Percentiles rank a stretch among this genome's conserved stretches.
phyloP scores from a whole-genome alignment of 2,113 vertebrate species.

The Cettia cetti region DNA sequence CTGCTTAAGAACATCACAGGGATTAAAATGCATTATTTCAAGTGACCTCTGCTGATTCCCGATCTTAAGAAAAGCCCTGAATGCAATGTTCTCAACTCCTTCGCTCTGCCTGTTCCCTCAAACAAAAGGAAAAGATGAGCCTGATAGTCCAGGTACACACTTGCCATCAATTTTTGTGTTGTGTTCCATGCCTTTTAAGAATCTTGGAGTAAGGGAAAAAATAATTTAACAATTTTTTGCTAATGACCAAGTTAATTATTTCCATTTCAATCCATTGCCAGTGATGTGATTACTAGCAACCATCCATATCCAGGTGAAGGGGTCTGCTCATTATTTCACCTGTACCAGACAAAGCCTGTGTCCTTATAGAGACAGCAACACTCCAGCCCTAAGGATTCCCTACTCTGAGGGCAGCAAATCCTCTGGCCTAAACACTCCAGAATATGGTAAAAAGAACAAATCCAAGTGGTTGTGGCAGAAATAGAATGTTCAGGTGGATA shows the following conservation, averaged over 20 bases:
- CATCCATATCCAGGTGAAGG: neutral
- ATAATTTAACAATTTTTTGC: neutral
- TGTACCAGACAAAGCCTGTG: neutral
- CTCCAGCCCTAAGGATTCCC: neutral
- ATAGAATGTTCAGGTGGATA: neutral
- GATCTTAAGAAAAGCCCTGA: neutral
- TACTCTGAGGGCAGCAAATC: neutral
- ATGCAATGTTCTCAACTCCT: neutral
- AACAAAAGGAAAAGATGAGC: neutral
- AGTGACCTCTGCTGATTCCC: neutral
- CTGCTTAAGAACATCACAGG: neutral
- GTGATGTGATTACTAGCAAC: neutral
- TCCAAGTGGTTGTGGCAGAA: neutral
- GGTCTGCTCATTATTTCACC: neutral
- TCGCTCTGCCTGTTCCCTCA: neutral
- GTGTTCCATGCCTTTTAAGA: neutral
- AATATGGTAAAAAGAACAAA: neutral
- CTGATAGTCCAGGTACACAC: neutral
- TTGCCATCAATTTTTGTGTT: neutral
- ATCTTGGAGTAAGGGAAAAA: neutral
- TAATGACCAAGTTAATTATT: neutral
- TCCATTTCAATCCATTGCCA: neutral
- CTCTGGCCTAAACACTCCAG: neutral
- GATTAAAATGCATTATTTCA: neutral
- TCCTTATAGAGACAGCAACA: neutral